These are phyloP conservation scores for Boulengeromyrus knoepffleri DNA, from an alignment of 2,113 vertebrate genomes.

Conservation along the genomic window DNA sequence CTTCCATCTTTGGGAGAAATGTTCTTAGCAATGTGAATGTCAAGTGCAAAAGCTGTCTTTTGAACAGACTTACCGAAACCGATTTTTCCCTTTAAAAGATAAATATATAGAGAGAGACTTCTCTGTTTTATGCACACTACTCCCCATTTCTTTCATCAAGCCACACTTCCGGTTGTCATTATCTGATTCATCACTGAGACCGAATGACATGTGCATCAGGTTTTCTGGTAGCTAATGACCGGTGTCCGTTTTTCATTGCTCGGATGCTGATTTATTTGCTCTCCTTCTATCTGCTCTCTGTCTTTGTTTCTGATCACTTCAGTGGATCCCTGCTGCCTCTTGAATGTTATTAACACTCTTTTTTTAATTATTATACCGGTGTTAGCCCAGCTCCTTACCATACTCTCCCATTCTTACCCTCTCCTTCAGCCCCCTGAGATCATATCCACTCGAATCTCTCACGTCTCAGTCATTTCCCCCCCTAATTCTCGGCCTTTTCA, in stretches of 20 bases:
- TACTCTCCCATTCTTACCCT: neutral
- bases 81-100: conserved; percentile 38
- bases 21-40: conserved; percentile 27
- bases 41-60: conserved; percentile 37
- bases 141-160: neutral
- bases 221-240: neutral
- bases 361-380: neutral
- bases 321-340: neutral
- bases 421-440: neutral
- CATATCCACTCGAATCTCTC: neutral
- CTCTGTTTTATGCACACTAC: neutral
- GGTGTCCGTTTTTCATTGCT: neutral
- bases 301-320: neutral
- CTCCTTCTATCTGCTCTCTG: neutral
- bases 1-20: neutral
- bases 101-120: neutral
- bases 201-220: neutral
- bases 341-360: neutral
- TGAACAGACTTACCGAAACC: conserved; percentile 46
- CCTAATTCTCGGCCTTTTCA: neutral
- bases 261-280: neutral
- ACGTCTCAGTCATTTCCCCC: neutral
- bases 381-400: neutral
- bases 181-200: neutral
- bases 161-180: neutral